Evolutionary conservation across 2,797 vertebrate species (phyloP).

Genomic region (Anas bernieri): DNA sequence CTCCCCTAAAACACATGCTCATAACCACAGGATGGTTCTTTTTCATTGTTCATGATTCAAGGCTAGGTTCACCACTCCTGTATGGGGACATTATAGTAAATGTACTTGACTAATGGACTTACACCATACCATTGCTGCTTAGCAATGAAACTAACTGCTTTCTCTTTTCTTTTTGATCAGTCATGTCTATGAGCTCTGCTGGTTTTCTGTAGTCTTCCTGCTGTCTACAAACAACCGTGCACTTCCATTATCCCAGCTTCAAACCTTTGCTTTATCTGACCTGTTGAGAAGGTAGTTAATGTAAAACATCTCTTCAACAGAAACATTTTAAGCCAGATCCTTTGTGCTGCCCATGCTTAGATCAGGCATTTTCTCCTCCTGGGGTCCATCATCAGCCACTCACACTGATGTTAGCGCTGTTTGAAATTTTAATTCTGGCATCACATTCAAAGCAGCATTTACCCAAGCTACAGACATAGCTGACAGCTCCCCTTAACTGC

Average conservation of each 20-base stretch:
- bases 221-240: not conserved
- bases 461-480: not conserved
- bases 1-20: too few species aligned
- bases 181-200: not conserved
- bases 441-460: not conserved
- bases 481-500: not conserved
- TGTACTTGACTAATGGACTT: not conserved
- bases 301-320: not conserved
- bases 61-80: not conserved
- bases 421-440: not conserved
- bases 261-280: not conserved
- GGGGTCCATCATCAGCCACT: not conserved
- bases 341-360: not conserved
- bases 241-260: not conserved
- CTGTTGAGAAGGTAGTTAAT: not conserved
- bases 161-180: not conserved
- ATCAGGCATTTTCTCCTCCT: not conserved
- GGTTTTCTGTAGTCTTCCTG: not conserved
- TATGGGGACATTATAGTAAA: rapidly evolving
- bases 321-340: not conserved
- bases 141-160: not conserved
- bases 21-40: not conserved
- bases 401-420: not conserved
- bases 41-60: not conserved
- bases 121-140: not conserved